phyloP scores from a whole-genome alignment of 2,888 invertebrate genomes.

The Erebia epiphron region DNA sequence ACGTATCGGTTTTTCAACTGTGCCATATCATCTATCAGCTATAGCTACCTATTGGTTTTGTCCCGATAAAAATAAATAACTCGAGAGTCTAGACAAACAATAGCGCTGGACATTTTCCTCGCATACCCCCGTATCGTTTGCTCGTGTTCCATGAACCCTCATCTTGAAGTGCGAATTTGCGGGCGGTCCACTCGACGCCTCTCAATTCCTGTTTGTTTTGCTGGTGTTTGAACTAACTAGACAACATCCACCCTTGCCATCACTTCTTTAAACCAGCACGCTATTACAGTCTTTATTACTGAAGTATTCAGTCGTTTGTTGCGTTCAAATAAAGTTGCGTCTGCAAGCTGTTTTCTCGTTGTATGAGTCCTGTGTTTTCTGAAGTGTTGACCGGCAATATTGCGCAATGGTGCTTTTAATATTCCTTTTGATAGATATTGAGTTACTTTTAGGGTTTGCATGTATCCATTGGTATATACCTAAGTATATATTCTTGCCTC shows the following conservation, averaged over 20 bases:
- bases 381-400: constrained; percentile 48
- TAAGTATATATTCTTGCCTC: neutral
- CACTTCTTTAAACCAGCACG: constrained; percentile 12
- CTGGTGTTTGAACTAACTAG: constrained; percentile 58
- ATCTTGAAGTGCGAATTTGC: constrained; percentile 63
- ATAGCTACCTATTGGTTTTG: constrained; percentile 16
- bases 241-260: constrained; percentile 23
- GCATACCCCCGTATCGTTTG: constrained; percentile 45
- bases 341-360: constrained; percentile 8
- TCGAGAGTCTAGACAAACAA: constrained; percentile 14
- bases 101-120: constrained; percentile 14
- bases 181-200: constrained; percentile 61
- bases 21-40: neutral
- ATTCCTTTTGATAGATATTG: constrained; percentile 45
- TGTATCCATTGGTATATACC: neutral
- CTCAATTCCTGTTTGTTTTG: constrained; percentile 63
- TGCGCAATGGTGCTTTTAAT: constrained; percentile 46
- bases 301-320: constrained; percentile 17
- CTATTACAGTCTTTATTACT: constrained; percentile 28
- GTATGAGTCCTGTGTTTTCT: constrained; percentile 39
- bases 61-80: constrained; percentile 17
- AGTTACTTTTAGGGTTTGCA: constrained; percentile 43
- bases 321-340: neutral
- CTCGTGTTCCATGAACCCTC: constrained; percentile 46
- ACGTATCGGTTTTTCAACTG: neutral